Conservation (phyloP, 2,797 vertebrate species). For the Phrynocephalus vlangalii region DNA sequence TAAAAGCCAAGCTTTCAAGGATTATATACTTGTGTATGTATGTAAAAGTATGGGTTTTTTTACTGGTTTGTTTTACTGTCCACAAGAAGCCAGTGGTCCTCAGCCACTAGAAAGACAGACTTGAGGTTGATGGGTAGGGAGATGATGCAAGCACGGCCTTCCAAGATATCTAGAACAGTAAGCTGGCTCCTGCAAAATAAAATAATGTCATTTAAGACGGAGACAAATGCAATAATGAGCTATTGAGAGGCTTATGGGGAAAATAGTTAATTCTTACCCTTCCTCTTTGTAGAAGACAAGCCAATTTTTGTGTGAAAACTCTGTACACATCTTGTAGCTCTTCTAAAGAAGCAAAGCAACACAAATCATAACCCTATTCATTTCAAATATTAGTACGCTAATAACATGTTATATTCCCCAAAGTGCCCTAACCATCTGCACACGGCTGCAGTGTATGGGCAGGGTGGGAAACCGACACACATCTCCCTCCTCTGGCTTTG, state of each 20-base stretch:
- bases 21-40: background rate
- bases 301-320: constrained; percentile 97
- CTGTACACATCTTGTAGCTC: constrained; percentile 90
- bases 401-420: background rate
- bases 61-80: constrained; percentile 90
- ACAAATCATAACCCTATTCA: background rate
- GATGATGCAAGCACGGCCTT: constrained; percentile 89
- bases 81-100: constrained; percentile 94
- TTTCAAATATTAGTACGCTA: constrained; percentile 20
- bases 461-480: no score
- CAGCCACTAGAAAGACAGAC: constrained; percentile 89
- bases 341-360: constrained; percentile 53
- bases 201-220: constrained; percentile 56
- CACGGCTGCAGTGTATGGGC: background rate
- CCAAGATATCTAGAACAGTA: constrained; percentile 91
- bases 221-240: background rate
- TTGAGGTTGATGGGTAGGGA: constrained; percentile 89
- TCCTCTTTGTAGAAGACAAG: constrained; percentile 93
- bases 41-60: constrained; percentile 34
- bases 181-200: constrained; percentile 84
- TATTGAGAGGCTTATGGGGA: background rate
- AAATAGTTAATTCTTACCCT: constrained; percentile 81
- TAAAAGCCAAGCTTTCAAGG: background rate
- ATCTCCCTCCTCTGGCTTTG: background rate
- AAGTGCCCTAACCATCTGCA: background rate